Evolutionary conservation across 2,113 vertebrate species (phyloP).

Genomic region (Poeciliopsis retropinna): DNA sequence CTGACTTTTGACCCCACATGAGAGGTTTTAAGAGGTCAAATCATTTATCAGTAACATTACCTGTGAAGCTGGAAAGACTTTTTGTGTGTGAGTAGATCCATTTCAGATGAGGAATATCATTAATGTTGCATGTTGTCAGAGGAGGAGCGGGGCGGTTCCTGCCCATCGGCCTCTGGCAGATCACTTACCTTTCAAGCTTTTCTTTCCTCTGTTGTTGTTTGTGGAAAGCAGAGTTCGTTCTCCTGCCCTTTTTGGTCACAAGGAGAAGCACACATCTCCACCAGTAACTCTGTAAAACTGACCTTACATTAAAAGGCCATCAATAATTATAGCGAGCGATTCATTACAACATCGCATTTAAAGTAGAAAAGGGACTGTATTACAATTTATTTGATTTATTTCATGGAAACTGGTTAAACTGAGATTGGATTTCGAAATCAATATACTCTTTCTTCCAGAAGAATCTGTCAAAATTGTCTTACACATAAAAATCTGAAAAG

Average conservation of each 20-base stretch:
- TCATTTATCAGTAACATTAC: slow-evolving; percentile 33
- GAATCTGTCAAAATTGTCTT: too few species aligned
- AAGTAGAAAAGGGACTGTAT: background rate
- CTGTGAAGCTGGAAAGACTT: background rate
- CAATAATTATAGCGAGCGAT: background rate
- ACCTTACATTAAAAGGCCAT: background rate
- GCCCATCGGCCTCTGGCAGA: slow-evolving; percentile 21
- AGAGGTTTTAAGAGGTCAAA: background rate
- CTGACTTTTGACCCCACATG: background rate
- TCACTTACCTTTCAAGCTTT: slow-evolving; percentile 54
- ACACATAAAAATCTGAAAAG: too few species aligned
- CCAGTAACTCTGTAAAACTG: background rate
- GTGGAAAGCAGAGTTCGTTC: slow-evolving; percentile 3
- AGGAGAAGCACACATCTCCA: background rate
- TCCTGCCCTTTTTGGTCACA: slow-evolving; percentile 14
- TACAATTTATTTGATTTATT: background rate
- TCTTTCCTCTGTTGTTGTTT: slow-evolving; percentile 16
- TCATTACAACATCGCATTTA: background rate
- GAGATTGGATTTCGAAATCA: background rate
- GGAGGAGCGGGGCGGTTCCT: slow-evolving; percentile 23
- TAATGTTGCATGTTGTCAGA: slow-evolving; percentile 20
- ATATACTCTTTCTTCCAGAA: too few species aligned
- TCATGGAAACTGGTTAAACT: background rate
- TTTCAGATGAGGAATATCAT: slow-evolving; percentile 22
- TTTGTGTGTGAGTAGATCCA: slow-evolving; percentile 19